phyloP scores from a whole-genome alignment of 2,113 vertebrate genomes.

The Tor tambroides region DNA sequence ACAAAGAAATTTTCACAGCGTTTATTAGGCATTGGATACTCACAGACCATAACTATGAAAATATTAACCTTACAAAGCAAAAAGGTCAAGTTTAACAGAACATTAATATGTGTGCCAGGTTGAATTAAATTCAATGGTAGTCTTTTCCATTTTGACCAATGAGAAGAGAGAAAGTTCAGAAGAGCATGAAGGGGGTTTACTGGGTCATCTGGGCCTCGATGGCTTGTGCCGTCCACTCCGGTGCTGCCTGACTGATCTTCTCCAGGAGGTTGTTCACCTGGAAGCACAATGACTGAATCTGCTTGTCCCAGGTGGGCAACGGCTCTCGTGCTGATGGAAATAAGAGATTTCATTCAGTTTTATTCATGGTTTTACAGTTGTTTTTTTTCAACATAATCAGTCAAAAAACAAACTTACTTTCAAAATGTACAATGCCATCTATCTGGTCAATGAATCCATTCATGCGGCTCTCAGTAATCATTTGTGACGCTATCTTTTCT shows the following conservation, averaged over 20 bases:
- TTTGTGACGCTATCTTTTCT: slow-evolving; percentile 98
- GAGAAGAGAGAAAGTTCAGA: background rate
- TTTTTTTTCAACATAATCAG: background rate
- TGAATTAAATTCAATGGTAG: background rate
- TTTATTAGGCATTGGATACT: slow-evolving; percentile 11
- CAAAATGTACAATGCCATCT: slow-evolving; percentile 98
- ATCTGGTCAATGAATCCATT: slow-evolving; percentile 99
- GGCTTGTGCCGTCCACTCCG: slow-evolving; percentile 94
- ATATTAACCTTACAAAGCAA: background rate
- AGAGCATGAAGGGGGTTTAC: too few relatives aligned
- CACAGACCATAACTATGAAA: slow-evolving; percentile 12
- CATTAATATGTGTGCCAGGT: background rate
- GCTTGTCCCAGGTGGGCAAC: slow-evolving; percentile 97
- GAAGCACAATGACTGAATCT: slow-evolving; percentile 98
- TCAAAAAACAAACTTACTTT: slow-evolving; percentile 83
- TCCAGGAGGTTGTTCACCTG: slow-evolving; percentile 98
- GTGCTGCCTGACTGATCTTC: slow-evolving; percentile 93
- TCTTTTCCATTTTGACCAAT: slow-evolving; percentile 38
- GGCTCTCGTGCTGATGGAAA: slow-evolving; percentile 88
- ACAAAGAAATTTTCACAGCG: background rate
- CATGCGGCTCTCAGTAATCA: slow-evolving; percentile 99
- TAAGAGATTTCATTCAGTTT: background rate
- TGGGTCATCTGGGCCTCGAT: slow-evolving; percentile 98
- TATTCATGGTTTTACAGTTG: background rate
- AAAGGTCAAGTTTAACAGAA: background rate